These are phyloP conservation scores for Thryonomys swinderianus DNA, from an alignment of 2,113 vertebrate species.

Conservation along the genomic window DNA sequence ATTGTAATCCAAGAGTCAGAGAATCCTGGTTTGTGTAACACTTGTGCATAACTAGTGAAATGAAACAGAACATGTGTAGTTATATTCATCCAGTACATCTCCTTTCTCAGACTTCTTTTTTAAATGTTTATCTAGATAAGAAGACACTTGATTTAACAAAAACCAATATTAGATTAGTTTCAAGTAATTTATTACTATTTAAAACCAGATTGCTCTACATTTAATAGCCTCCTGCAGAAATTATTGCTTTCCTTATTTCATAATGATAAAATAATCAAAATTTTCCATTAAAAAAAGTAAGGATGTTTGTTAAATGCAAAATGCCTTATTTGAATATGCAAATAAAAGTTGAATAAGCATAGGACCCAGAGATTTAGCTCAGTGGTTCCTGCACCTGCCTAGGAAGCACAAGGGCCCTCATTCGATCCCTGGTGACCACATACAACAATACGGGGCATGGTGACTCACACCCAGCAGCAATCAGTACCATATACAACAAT, in stretches of 20 bases:
- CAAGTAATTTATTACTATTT: constrained; percentile 1
- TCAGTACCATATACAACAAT: no score
- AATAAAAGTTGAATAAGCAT: constrained; percentile 28
- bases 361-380: no score
- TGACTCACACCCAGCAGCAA: no score
- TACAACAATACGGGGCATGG: no score
- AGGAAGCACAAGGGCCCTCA: no score
- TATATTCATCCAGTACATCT: neutral
- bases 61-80: neutral
- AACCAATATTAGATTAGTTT: neutral
- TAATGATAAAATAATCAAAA: neutral
- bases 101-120: neutral
- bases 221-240: neutral
- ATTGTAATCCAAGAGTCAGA: neutral
- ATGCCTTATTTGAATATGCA: neutral
- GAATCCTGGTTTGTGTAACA: neutral
- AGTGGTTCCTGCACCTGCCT: no score
- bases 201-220: neutral
- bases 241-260: neutral
- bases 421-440: no score
- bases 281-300: neutral
- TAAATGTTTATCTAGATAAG: neutral
- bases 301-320: constrained; percentile 7
- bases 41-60: neutral
- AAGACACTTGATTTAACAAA: neutral